These are phyloP conservation scores for Coronaproctus castanopsis DNA, from an alignment of 2,888 invertebrate species.

Conservation along the genomic window DNA sequence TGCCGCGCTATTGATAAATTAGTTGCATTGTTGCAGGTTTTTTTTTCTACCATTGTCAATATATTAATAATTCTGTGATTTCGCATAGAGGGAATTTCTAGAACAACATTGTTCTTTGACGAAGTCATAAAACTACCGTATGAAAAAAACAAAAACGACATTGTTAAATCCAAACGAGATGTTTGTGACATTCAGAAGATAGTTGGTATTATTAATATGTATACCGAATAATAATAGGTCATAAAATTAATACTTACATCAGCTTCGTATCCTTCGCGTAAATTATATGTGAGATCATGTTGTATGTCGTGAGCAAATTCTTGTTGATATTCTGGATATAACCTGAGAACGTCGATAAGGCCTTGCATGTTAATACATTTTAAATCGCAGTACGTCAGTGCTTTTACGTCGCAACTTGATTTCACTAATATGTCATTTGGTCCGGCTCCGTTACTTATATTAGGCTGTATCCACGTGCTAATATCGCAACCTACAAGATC, in stretches of 20 bases:
- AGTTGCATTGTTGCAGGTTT: too few species aligned
- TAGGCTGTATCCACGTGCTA: constrained; percentile 50
- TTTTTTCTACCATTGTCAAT: too few species aligned
- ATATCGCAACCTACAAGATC: constrained; percentile 88
- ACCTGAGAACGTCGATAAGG: constrained; percentile 62
- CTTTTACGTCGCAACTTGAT: constrained; percentile 82
- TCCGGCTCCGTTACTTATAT: constrained; percentile 31
- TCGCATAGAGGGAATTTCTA: too few species aligned
- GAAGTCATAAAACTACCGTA: too few species aligned
- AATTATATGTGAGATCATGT: constrained; percentile 83
- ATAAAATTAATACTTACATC: constrained; percentile 33
- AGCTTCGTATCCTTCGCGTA: constrained; percentile 78
- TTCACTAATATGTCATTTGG: constrained; percentile 60
- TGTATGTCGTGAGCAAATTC: constrained; percentile 86
- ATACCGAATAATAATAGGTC: too few species aligned
- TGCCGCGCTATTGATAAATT: too few species aligned
- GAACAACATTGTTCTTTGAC: too few species aligned
- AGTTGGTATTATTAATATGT: too few species aligned
- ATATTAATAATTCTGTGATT: too few species aligned
- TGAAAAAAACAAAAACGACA: too few species aligned
- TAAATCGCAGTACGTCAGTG: constrained; percentile 85
- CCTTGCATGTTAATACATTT: constrained; percentile 85
- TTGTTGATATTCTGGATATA: constrained; percentile 87
- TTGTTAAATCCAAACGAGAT: too few species aligned
- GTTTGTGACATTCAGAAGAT: too few species aligned